Conservation (phyloP, 1,140 invertebrate genomes). For the Chrysopa pallens region DNA sequence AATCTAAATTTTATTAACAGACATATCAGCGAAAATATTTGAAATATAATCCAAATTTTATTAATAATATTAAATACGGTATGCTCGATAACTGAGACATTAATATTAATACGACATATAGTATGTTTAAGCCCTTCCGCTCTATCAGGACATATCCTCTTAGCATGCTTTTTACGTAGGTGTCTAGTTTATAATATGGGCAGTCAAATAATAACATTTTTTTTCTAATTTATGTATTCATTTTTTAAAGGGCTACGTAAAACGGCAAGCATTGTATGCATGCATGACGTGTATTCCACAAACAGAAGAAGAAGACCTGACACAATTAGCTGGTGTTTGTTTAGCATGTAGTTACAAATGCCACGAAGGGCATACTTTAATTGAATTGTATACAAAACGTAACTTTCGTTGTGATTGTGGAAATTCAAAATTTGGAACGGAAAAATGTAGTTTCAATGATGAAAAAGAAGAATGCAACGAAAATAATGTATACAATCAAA, state of each 20-base stretch:
- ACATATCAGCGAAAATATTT: no score
- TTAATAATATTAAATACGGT: no score
- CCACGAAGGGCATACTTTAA: conserved; percentile 88
- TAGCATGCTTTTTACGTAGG: no score
- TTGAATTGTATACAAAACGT: conserved; percentile 95
- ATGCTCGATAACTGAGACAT: no score
- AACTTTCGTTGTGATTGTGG: conserved; percentile 96
- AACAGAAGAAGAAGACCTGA: conserved; percentile 26
- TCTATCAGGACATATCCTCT: no score
- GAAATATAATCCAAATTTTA: no score
- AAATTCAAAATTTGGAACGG: conserved; percentile 62
- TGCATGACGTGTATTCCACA: conserved; percentile 74
- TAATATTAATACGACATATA: no score
- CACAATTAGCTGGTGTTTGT: conserved; percentile 67
- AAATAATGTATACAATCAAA: conserved; percentile 83
- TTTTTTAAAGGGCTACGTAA: conserved; percentile 69
- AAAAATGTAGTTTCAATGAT: conserved; percentile 50
- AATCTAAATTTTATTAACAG: no score
- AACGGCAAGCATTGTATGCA: conserved; percentile 86
- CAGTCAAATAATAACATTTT: no score
- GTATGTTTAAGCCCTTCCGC: no score
- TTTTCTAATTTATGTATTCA: neutral
- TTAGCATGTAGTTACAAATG: conserved; percentile 88
- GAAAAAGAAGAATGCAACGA: conserved; percentile 51
- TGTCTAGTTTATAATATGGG: no score